Percentiles rank a stretch among this genome's conserved stretches.
phyloP scores from a whole-genome alignment of 2,888 invertebrate genomes.

The Prenolepis imparis region DNA sequence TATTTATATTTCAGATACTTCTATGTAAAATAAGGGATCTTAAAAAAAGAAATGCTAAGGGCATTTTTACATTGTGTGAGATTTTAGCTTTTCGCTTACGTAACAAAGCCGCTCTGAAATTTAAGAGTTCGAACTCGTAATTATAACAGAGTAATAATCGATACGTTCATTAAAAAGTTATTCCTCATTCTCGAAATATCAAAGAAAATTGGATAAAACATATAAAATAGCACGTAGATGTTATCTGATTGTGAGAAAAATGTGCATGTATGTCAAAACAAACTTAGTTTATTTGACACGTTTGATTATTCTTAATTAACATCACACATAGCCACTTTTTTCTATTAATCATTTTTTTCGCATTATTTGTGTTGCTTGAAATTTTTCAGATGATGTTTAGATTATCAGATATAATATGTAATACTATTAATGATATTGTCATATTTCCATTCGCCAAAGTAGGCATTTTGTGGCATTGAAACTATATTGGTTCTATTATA shows the following conservation, averaged over 20 bases:
- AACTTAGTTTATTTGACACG: background rate
- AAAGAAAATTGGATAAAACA: constrained; percentile 30
- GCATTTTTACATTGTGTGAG: background rate
- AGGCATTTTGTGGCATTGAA: background rate
- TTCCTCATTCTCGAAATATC: background rate
- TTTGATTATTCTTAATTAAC: background rate
- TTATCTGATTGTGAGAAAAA: background rate
- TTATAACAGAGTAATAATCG: constrained; percentile 1
- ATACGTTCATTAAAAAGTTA: constrained; percentile 42
- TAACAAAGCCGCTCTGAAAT: constrained; percentile 15
- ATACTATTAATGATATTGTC: background rate
- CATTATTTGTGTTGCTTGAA: background rate
- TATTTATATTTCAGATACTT: background rate
- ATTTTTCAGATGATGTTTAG: background rate
- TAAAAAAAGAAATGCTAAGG: background rate
- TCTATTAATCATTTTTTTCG: constrained; percentile 7
- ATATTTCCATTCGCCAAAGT: constrained; percentile 19
- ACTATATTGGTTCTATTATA: constrained; percentile 8
- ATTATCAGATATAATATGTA: background rate
- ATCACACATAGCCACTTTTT: background rate
- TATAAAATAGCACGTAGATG: background rate
- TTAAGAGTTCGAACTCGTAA: constrained; percentile 1
- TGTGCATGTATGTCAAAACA: background rate
- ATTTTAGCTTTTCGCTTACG: background rate
- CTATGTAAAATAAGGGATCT: background rate